These are phyloP conservation scores for Cyanistes caeruleus DNA, from an alignment of 2,113 vertebrate species.

Conservation along the genomic window DNA sequence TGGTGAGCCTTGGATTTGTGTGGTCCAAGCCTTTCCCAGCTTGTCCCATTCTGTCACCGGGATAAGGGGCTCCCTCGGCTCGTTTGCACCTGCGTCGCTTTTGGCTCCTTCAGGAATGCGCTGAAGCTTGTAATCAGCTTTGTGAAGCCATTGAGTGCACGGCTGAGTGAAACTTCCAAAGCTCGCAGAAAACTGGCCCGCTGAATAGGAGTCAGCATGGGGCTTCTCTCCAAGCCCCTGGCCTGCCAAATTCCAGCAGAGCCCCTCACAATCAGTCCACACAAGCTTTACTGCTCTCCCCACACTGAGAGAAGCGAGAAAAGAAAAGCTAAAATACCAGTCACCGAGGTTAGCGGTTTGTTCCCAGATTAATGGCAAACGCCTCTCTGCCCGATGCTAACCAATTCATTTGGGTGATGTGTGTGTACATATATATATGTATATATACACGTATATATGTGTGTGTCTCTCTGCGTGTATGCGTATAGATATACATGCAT, in stretches of 20 bases:
- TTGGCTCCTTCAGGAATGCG: conserved; percentile 98
- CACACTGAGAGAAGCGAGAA: conserved; percentile 75
- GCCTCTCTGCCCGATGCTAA: conserved; percentile 43
- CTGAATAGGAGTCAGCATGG: conserved; percentile 98
- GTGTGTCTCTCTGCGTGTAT: not conserved
- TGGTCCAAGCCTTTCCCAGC: conserved; percentile 88
- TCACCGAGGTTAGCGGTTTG: conserved; percentile 77
- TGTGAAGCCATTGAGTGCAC: conserved; percentile 97
- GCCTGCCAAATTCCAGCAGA: conserved; percentile 99
- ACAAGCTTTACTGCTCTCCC: conserved; percentile 84
- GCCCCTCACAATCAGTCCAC: conserved; percentile 94
- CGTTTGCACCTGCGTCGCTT: conserved; percentile 96
- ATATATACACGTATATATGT: fast-evolving
- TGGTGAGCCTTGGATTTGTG: conserved; percentile 90
- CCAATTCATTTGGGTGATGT: not conserved
- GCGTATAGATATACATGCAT: too few species aligned
- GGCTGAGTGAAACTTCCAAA: conserved; percentile 97
- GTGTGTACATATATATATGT: not conserved
- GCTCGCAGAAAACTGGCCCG: conserved; percentile 89
- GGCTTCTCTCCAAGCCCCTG: conserved; percentile 90
- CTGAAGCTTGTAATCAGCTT: conserved; percentile 99
- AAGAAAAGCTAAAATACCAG: conserved; percentile 85
- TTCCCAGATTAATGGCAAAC: conserved; percentile 84
- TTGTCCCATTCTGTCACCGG: conserved; percentile 87
- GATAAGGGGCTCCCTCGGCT: conserved; percentile 89